phyloP scores from a whole-genome alignment of 2,888 invertebrate genomes.

The Liodrosophila aerea region DNA sequence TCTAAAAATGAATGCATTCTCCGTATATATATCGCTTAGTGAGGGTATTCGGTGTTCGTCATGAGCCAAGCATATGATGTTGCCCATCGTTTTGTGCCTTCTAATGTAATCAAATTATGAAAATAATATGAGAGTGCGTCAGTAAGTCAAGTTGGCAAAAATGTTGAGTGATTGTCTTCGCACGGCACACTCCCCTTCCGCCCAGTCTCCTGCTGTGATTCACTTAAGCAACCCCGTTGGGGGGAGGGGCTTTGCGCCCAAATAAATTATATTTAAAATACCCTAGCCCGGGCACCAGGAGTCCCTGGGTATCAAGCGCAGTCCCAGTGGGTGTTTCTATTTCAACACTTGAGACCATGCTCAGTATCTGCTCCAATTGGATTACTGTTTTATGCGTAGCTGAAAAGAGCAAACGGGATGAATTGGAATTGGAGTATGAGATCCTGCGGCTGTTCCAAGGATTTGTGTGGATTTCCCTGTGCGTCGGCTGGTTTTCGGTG shows the following conservation, averaged over 20 bases:
- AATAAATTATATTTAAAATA: conserved; percentile 75
- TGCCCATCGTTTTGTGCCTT: conserved; percentile 33
- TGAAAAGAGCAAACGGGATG: conserved; percentile 24
- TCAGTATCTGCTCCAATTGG: conserved; percentile 62
- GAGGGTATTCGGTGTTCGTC: conserved; percentile 21
- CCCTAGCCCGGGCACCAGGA: conserved; percentile 22
- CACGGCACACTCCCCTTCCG: conserved; percentile 32
- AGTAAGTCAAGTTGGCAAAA: conserved; percentile 72
- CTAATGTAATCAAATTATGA: conserved; percentile 77
- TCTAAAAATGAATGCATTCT: too few relatives aligned
- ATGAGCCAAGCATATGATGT: too few relatives aligned
- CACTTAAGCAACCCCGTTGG: conserved; percentile 69
- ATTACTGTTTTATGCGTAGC: conserved; percentile 50
- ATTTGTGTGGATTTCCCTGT: conserved; percentile 15
- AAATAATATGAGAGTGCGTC: conserved; percentile 60
- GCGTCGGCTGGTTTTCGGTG: conserved; percentile 27
- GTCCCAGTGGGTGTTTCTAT: conserved; percentile 69
- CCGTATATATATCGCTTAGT: too few relatives aligned
- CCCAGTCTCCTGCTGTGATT: conserved; percentile 54
- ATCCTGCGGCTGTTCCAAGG: neutral
- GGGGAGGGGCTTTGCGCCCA: conserved; percentile 35
- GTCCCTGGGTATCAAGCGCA: conserved; percentile 36
- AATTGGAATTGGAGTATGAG: neutral
- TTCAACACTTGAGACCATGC: conserved; percentile 62
- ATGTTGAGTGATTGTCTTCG: conserved; percentile 75